Conservation (phyloP, 1,140 invertebrate genomes). For the Diplogasteroides magnus region DNA sequence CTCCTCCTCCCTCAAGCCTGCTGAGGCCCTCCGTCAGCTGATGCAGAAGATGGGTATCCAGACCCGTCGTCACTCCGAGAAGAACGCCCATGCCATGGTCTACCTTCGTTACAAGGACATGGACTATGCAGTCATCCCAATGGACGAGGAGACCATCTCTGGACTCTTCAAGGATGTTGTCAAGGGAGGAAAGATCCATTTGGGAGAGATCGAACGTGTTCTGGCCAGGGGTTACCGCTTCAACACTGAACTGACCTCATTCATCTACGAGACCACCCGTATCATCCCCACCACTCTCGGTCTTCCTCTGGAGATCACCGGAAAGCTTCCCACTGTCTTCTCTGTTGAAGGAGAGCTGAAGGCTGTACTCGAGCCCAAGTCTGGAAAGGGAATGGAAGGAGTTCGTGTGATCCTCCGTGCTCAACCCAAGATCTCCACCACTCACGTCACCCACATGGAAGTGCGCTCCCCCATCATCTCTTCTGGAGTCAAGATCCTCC, state of each 20-base stretch:
- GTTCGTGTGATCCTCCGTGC: constrained; percentile 12
- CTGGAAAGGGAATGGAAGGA: background rate
- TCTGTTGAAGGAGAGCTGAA: constrained; percentile 14
- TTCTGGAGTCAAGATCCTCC: constrained; percentile 27
- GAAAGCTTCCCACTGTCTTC: constrained; percentile 24
- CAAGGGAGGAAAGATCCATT: constrained; percentile 26
- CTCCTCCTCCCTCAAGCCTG: constrained; percentile 3
- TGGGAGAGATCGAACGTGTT: constrained; percentile 15
- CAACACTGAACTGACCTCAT: constrained; percentile 10
- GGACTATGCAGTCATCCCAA: constrained; percentile 32
- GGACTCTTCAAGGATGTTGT: constrained; percentile 21
- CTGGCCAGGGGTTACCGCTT: constrained; percentile 14
- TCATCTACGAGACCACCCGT: constrained; percentile 19
- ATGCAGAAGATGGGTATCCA: constrained; percentile 21
- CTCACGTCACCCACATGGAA: constrained; percentile 22
- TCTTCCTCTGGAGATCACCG: constrained; percentile 33
- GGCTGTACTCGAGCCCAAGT: constrained; percentile 4
- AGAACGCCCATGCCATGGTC: constrained; percentile 26
- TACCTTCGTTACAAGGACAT: constrained; percentile 34
- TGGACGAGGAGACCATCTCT: constrained; percentile 22
- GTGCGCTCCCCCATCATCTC: constrained; percentile 27
- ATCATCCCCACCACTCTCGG: constrained; percentile 40
- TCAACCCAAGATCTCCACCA: constrained; percentile 24
- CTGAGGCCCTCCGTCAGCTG: constrained; percentile 26
- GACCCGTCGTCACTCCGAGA: constrained; percentile 7